A percentile compares a stretch with the other conserved stretches of the same genome.
These are phyloP conservation scores for Epirrhoe tristata DNA, from an alignment of 2,888 invertebrate genomes.

Conservation along the genomic window DNA sequence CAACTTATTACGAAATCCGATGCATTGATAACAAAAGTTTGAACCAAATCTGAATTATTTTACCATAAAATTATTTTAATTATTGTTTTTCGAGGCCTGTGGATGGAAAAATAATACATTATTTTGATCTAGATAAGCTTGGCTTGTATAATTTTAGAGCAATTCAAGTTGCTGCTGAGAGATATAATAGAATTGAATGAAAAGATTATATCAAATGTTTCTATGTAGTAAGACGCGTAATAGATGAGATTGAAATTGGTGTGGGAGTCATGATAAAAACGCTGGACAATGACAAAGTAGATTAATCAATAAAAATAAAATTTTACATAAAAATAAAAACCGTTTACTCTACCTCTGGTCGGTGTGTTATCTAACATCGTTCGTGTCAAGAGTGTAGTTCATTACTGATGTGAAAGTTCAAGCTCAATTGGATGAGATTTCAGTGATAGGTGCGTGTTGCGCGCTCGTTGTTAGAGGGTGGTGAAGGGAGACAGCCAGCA, in stretches of 20 bases:
- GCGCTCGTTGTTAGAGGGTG: conserved; percentile 63
- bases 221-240: neutral
- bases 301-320: neutral
- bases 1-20: conserved; percentile 18
- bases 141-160: conserved; percentile 6
- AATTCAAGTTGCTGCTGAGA: neutral
- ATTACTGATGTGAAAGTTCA: conserved; percentile 41
- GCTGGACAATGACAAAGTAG: conserved; percentile 1
- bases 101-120: conserved; percentile 13
- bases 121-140: neutral
- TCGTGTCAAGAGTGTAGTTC: conserved; percentile 35
- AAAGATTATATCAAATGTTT: neutral
- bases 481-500: conserved; percentile 60
- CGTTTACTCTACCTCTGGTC: neutral
- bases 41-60: conserved; percentile 15
- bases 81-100: conserved; percentile 5
- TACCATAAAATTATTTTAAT: conserved; percentile 12
- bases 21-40: conserved; percentile 10
- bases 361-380: conserved; percentile 19
- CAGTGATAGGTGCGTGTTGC: conserved; percentile 41
- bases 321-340: neutral
- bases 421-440: conserved; percentile 40
- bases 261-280: conserved; percentile 1
- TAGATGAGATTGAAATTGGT: neutral
- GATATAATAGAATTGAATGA: neutral